Base-by-base conservation (phyloP, 1,140 invertebrate genomes). In the Pteromalus puparum region DNA sequence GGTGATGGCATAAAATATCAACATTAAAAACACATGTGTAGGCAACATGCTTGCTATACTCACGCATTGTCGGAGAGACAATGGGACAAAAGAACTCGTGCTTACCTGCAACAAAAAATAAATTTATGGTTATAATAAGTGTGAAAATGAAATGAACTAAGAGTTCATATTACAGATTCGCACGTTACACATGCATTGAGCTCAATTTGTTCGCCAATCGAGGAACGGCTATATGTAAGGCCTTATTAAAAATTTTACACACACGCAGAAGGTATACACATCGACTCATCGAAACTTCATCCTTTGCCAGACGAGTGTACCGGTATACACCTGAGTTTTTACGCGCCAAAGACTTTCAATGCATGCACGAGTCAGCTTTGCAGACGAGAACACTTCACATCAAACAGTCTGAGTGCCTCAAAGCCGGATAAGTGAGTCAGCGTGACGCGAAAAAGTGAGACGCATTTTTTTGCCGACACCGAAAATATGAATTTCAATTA, bases 81-180 rank as follows among this genome's bases (percentile, higher is more conserved):
- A 65, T 15, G n/a, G 48, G 46, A 72, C 48, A 65, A 74, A 46
- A 13, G 34, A 80, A 38, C n/a, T 26, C 21, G 53, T 48, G 77
- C 83, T 84, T 84, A 84, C 83, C 83, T 84, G 83, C 10, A 84
- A 84, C 77, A 84, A n/a, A 84, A 61, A 78, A 84, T 34, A 74
- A 74, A 74, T 70, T 12, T 28, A 72, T 42, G 13, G 21, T 38
- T 34, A n/a, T n/a, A 74, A 74, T 74, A 72, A 72, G 18, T 72
- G 18, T 13, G 30, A 18, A 28, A 18, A 12, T 72, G 12, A 5
- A n/a, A 61, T 61, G 53, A 21, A 61, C 53, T n/a, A 61, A 61
- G 18, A 61, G 38, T 7, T 9, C 7, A 9, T 42, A 42, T 9
- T 42, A 42, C 9, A 42, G 38, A 42, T 42, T 42, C 10, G 38